phyloP scores from a whole-genome alignment of 2,797 vertebrate genomes.

The Cetoscarus ocellatus region DNA sequence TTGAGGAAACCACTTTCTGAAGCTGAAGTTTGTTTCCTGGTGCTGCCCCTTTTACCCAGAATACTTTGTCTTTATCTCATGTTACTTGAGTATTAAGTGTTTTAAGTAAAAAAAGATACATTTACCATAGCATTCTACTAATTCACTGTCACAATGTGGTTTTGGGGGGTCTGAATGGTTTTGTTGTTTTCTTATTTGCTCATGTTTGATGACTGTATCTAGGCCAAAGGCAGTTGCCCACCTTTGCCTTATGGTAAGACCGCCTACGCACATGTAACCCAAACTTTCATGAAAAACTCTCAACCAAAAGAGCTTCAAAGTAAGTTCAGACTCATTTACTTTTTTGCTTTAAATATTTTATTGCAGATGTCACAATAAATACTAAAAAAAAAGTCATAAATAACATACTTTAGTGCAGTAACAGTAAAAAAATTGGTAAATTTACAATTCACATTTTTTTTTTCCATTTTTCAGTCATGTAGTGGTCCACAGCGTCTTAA shows the following conservation, averaged over 20 bases:
- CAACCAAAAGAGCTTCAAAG: not conserved
- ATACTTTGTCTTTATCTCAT: too few relatives aligned
- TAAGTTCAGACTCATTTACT: conserved; percentile 32
- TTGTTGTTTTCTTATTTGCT: not conserved
- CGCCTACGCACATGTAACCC: too few relatives aligned
- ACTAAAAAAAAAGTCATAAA: conserved; percentile 42
- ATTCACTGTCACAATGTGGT: too few relatives aligned
- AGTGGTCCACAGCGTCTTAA: not conserved
- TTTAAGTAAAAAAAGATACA: too few relatives aligned
- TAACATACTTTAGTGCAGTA: conserved; percentile 7
- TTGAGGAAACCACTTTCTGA: conserved; percentile 22
- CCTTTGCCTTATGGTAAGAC: too few relatives aligned
- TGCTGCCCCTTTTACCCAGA: not conserved
- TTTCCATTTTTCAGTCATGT: not conserved
- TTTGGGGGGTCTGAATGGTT: too few relatives aligned
- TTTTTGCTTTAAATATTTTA: conserved; percentile 51
- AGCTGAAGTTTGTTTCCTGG: not conserved
- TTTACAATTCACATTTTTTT: not conserved
- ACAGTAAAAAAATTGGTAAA: not conserved
- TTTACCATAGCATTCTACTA: too few relatives aligned
- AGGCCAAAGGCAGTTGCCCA: not conserved
- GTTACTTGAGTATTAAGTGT: too few relatives aligned
- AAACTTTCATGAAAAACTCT: too few relatives aligned
- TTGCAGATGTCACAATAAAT: conserved; percentile 33
- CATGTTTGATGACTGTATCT: not conserved